Base-by-base conservation (phyloP, 1,140 invertebrate genomes). In the Grapholita molesta region DNA sequence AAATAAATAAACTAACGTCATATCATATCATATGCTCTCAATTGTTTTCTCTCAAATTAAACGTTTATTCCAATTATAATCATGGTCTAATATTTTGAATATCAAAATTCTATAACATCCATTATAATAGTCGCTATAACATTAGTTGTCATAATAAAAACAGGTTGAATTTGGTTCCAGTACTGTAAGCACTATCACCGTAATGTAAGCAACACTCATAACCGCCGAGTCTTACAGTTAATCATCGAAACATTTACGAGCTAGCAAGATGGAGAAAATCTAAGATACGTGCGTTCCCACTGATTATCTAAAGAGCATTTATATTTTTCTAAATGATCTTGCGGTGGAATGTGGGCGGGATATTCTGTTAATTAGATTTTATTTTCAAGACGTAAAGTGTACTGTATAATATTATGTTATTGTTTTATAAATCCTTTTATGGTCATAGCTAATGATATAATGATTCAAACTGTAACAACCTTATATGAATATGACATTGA, bases 261-360 rank as follows among this genome's bases (percentile, higher is more conserved):
- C 24, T 4, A 15, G 55, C 24, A 12, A 61, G 55, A 61, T 61
- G 15, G 24, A 15, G 55, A 30, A 15, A 28, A 61, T 61, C 55
- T 28, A 8, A 28, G 55, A 61, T 28, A 28, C 24, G 25, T 25
- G 24, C n/a, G 24, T 28, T 28, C 25, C 55, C 24, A 30, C 25
- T 28, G 55, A 61, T 61, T 30, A 61, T 61, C 55, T 61, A 61
- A 61, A 61, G 25, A 15, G 24, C 55, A 28, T 28, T 61, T 28
- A 61, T 61, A 61, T 61, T 61, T n/a, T 61, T 61, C 24, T 30
- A 28, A 61, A 61, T 61, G 23, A 61, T 32, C 55, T 61, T 15
- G 5, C 5, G 24, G 8, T 61, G 55, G 55, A 32, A 61, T 61
- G 55, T 61, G 24, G 55, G 21, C 24, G 55, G 24, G 25, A 61